Conservation (phyloP, 2,888 invertebrate species). For the Apodemia mormo region DNA sequence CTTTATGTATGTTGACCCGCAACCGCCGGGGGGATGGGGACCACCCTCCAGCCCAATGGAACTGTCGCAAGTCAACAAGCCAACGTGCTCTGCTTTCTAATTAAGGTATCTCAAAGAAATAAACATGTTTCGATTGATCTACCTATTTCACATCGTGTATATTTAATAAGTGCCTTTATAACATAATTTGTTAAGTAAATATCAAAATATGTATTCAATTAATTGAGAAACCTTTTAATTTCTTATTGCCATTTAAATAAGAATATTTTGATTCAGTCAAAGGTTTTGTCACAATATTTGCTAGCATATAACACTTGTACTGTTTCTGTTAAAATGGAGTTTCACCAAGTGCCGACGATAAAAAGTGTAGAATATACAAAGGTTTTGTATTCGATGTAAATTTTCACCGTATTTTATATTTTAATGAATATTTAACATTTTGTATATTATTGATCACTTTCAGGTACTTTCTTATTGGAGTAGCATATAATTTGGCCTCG, state of each 20-base stretch:
- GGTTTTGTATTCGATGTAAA: too few species aligned
- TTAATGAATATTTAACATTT: too few species aligned
- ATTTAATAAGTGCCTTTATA: slow-evolving; percentile 28
- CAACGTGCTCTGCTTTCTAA: slow-evolving; percentile 65
- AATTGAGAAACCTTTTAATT: not conserved
- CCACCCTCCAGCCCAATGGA: slow-evolving; percentile 53
- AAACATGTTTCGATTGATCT: slow-evolving; percentile 55
- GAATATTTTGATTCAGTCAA: too few species aligned
- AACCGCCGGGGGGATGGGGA: slow-evolving; percentile 31
- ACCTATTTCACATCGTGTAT: slow-evolving; percentile 33
- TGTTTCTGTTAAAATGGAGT: too few species aligned
- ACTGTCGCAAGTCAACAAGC: slow-evolving; percentile 69
- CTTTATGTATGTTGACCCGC: slow-evolving; percentile 20
- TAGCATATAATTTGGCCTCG: too few species aligned
- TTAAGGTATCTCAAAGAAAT: slow-evolving; percentile 60
- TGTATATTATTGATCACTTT: too few species aligned
- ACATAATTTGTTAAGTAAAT: slow-evolving; percentile 11
- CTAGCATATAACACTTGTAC: too few species aligned
- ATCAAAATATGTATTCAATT: not conserved
- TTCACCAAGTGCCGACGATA: too few species aligned
- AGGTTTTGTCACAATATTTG: too few species aligned
- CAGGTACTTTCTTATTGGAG: too few species aligned
- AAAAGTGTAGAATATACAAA: too few species aligned
- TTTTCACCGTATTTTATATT: too few species aligned
- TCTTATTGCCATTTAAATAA: not conserved